Evolutionary conservation across 2,797 vertebrate species (phyloP).

Genomic region (Champsocephalus esox): DNA sequence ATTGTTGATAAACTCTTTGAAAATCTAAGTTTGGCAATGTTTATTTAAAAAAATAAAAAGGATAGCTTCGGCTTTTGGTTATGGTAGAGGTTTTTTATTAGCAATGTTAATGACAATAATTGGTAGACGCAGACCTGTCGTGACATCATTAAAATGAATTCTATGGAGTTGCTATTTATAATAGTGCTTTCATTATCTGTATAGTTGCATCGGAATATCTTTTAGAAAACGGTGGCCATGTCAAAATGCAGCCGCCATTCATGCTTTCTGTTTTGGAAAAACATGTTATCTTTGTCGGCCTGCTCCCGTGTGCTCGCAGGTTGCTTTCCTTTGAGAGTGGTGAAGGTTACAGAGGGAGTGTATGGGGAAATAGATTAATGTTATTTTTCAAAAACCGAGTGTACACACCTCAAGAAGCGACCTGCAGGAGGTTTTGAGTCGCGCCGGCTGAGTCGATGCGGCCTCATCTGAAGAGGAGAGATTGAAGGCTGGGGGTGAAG

Average conservation of each 20-base stretch:
- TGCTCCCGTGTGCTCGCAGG: conserved; percentile 20
- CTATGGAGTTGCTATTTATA: conserved; percentile 7
- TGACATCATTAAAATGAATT: conserved; percentile 9
- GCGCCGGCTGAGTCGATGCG: conserved; percentile 34
- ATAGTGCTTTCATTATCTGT: conserved; percentile 1
- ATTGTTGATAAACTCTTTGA: too few species aligned
- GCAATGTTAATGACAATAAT: conserved; percentile 9
- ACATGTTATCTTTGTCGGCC: conserved; percentile 28
- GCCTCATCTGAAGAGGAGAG: conserved; percentile 19
- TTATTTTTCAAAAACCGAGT: conserved; percentile 32
- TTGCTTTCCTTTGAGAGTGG: conserved; percentile 45
- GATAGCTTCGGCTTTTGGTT: too few species aligned
- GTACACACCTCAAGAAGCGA: conserved; percentile 47
- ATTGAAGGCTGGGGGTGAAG: conserved; percentile 24
- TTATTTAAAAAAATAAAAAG: too few species aligned
- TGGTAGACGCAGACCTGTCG: conserved; percentile 1
- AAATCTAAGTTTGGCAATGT: too few species aligned
- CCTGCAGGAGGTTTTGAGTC: conserved; percentile 28
- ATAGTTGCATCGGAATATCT: neutral
- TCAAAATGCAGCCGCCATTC: conserved; percentile 16
- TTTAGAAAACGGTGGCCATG: conserved; percentile 18
- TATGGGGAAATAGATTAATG: conserved; percentile 41
- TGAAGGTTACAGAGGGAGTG: conserved; percentile 38
- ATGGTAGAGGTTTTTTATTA: neutral
- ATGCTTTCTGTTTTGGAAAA: conserved; percentile 20